Conservation (phyloP, 2,113 vertebrate genomes). For the Amblyornis subalaris region DNA sequence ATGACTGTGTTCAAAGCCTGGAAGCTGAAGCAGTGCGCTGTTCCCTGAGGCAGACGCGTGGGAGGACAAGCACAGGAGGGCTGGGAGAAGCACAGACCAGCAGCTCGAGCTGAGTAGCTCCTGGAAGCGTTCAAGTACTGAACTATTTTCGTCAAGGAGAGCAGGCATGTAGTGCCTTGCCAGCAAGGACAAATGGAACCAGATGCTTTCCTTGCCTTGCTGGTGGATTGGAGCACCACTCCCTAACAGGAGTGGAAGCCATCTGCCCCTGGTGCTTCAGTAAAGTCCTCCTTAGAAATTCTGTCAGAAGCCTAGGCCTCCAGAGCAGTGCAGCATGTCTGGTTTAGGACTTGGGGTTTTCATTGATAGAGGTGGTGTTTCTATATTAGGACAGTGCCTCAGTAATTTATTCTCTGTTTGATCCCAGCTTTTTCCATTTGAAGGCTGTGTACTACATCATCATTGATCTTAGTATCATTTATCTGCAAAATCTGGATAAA, state of each 20-base stretch:
- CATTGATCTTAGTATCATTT: neutral
- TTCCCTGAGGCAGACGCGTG: accelerated
- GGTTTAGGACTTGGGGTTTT: neutral
- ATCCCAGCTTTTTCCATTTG: neutral
- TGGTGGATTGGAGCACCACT: neutral
- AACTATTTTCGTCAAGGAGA: neutral
- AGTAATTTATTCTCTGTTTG: neutral
- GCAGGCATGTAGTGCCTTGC: neutral
- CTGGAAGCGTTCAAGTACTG: neutral
- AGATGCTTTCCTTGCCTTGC: neutral
- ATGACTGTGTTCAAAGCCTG: neutral
- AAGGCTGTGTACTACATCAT: neutral
- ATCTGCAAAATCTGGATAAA: neutral
- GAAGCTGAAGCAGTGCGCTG: neutral
- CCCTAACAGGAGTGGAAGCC: neutral
- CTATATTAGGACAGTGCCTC: neutral
- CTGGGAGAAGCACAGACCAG: neutral
- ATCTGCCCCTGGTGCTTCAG: neutral
- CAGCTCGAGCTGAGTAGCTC: neutral
- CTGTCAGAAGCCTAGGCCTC: neutral
- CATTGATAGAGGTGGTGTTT: neutral
- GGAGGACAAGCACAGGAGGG: neutral
- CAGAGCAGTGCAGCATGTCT: neutral
- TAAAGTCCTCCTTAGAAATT: neutral
- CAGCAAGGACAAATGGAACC: neutral